phyloP scores from a whole-genome alignment of 2,888 invertebrate species.

The Trichogramma evanescens region DNA sequence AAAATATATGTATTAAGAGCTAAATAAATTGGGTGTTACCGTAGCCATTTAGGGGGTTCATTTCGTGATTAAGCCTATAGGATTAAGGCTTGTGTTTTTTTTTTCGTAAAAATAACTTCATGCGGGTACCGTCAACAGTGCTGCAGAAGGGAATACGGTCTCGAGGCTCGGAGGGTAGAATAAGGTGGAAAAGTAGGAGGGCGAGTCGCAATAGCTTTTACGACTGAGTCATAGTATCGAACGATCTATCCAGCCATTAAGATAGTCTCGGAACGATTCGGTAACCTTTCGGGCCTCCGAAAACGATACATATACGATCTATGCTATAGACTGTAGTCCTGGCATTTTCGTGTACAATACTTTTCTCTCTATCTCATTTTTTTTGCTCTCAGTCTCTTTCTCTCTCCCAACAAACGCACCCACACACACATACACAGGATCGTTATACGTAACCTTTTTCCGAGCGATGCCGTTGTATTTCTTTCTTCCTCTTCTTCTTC shows the following conservation, averaged over 20 bases:
- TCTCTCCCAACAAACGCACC: background rate
- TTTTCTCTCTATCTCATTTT: constrained; percentile 17
- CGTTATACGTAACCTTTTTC: constrained; percentile 31
- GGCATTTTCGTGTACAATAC: constrained; percentile 37
- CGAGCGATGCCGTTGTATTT: constrained; percentile 29
- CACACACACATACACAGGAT: too few species aligned
- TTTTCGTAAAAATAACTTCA: too few species aligned
- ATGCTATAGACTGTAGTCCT: constrained; percentile 42
- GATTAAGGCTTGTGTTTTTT: too few species aligned
- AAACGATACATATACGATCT: constrained; percentile 34
- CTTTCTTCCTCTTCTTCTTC: constrained; percentile 16
- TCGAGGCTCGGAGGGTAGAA: constrained; percentile 12
- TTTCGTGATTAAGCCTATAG: too few species aligned
- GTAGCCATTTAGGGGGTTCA: too few species aligned
- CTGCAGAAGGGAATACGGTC: background rate
- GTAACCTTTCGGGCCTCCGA: constrained; percentile 47
- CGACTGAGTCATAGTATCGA: constrained; percentile 48
- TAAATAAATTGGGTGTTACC: too few species aligned
- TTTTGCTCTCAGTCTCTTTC: constrained; percentile 10
- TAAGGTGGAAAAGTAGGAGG: constrained; percentile 24
- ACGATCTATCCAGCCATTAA: constrained; percentile 48
- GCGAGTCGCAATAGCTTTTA: constrained; percentile 47
- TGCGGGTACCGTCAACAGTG: background rate
- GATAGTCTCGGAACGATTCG: constrained; percentile 49
- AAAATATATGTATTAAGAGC: too few species aligned